These are phyloP conservation scores for Drosophila tsacasi DNA, from an alignment of 1,140 invertebrate species.

Conservation along the genomic window DNA sequence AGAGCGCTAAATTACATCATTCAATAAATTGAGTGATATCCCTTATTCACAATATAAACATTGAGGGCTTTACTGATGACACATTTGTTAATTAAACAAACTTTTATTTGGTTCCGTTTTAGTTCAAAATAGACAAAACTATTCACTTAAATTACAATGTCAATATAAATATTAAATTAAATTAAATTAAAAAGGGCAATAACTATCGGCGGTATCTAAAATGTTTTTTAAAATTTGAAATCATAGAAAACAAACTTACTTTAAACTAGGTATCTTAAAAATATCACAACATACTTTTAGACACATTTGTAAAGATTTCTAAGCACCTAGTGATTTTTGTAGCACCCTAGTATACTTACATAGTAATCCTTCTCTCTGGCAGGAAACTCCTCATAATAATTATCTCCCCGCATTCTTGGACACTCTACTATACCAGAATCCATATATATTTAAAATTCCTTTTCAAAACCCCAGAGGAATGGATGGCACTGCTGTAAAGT, in stretches of 20 bases:
- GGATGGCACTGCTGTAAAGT: neutral
- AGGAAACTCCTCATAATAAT: neutral
- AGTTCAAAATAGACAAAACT: too few species aligned
- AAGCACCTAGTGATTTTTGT: neutral
- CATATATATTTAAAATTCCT: neutral
- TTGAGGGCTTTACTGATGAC: too few species aligned
- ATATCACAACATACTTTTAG: too few species aligned
- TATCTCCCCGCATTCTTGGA: fast-evolving
- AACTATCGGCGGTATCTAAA: neutral
- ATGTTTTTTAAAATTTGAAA: too few species aligned
- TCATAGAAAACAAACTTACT: too few species aligned
- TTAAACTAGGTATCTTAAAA: too few species aligned
- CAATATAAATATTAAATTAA: too few species aligned
- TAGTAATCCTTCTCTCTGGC: neutral
- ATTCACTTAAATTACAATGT: neutral
- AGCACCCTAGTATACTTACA: neutral
- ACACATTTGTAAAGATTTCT: too few species aligned
- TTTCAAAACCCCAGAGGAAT: neutral
- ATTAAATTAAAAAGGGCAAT: neutral
- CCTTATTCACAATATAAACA: too few species aligned
- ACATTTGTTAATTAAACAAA: neutral
- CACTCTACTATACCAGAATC: neutral
- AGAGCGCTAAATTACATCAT: too few species aligned
- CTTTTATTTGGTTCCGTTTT: too few species aligned
- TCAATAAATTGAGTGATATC: too few species aligned